Percentiles rank a stretch among this genome's conserved stretches.
Conservation (phyloP, 2,797 vertebrate species). For the Rhadinocentrus ornatus region DNA sequence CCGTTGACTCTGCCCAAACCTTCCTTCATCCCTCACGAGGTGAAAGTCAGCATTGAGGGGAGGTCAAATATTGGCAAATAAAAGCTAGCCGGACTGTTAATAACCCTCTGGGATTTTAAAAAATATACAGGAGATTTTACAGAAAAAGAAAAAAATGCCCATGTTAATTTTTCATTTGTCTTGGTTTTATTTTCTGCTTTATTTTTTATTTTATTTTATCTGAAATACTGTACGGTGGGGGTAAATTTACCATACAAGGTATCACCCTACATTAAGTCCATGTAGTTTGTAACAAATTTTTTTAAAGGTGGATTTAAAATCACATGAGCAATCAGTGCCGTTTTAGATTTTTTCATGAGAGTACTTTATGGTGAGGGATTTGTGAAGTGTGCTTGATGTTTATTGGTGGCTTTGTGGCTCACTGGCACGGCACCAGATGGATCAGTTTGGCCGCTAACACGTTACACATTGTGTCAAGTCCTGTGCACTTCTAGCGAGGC, state of each 20-base stretch:
- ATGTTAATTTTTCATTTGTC: conserved; percentile 79
- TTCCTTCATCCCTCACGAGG: conserved; percentile 97
- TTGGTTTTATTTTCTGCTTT: conserved; percentile 72
- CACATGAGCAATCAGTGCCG: conserved; percentile 86
- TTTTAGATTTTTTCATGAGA: conserved; percentile 78
- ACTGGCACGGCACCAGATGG: conserved; percentile 43
- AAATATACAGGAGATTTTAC: conserved; percentile 44
- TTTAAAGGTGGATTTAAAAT: conserved; percentile 88
- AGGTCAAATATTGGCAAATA: conserved; percentile 97
- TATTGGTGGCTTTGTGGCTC: conserved; percentile 64
- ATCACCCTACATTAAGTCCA: conserved; percentile 92
- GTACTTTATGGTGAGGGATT: conserved; percentile 71
- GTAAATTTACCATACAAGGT: conserved; percentile 90
- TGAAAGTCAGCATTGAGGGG: conserved; percentile 99
- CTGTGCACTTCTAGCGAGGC: conserved; percentile 12
- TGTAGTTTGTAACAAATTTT: conserved; percentile 88
- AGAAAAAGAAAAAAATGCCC: conserved; percentile 64
- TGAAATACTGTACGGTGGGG: conserved; percentile 95
- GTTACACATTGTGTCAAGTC: conserved; percentile 29
- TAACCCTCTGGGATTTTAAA: conserved; percentile 50
- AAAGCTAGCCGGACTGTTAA: conserved; percentile 78
- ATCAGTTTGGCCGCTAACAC: conserved; percentile 30
- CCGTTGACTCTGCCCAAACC: conserved; percentile 95
- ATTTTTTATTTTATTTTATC: conserved; percentile 79
- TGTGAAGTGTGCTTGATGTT: conserved; percentile 51